A percentile compares a stretch with the other conserved stretches of the same genome.
phyloP scores from a whole-genome alignment of 2,797 vertebrate species.

The Anisognathus igniventris region DNA sequence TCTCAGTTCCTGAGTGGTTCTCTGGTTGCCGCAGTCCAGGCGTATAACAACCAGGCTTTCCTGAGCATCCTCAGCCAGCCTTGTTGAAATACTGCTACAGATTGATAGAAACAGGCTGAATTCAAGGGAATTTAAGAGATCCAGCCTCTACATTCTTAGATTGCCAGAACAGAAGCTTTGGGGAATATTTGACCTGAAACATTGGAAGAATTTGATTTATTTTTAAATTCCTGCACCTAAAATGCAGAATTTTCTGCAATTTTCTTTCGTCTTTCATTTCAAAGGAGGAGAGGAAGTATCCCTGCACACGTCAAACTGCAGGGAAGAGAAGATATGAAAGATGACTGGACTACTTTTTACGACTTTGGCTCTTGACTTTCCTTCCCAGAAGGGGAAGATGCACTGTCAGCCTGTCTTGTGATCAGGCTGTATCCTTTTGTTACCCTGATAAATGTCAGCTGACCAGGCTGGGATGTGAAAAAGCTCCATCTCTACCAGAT shows the following conservation, averaged over 20 bases:
- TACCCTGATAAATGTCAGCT: slow-evolving; percentile 18
- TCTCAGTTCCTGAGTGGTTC: neutral
- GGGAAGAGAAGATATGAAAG: neutral
- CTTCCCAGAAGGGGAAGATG: slow-evolving; percentile 36
- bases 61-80: neutral
- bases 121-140: neutral
- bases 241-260: neutral
- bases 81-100: neutral
- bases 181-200: neutral
- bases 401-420: slow-evolving; percentile 42
- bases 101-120: neutral
- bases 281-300: neutral
- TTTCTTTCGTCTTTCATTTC: neutral
- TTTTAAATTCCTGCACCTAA: neutral
- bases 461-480: slow-evolving; percentile 21
- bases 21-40: neutral
- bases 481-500: slow-evolving; percentile 10
- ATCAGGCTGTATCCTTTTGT: slow-evolving; percentile 46
- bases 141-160: neutral
- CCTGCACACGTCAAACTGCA: neutral
- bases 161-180: neutral
- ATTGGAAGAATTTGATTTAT: neutral
- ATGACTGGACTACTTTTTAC: slow-evolving; percentile 6
- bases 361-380: slow-evolving; percentile 23
- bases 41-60: neutral